phyloP scores from a whole-genome alignment of 2,888 invertebrate species.

The Trypoxylon attenuatum region DNA sequence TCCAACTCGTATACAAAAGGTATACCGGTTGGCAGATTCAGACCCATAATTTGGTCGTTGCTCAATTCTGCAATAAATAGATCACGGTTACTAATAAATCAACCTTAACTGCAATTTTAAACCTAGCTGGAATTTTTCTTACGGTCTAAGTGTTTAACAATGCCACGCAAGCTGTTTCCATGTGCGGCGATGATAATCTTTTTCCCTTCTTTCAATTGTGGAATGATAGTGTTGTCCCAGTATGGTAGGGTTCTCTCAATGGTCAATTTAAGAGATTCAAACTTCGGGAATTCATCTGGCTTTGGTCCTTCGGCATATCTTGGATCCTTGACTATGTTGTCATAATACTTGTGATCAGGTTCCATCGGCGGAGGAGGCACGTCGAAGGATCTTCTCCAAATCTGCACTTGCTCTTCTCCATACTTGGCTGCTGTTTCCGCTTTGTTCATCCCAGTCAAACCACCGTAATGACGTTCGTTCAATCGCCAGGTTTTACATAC shows the following conservation, averaged over 20 bases:
- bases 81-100: no score
- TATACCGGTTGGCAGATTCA: conserved; percentile 81
- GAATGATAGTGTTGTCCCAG: conserved; percentile 89
- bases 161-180: conserved; percentile 89
- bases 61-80: conserved; percentile 75
- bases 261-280: conserved; percentile 88
- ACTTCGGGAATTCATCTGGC: conserved; percentile 85
- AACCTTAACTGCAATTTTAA: background rate
- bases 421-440: conserved; percentile 89
- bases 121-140: no score
- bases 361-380: conserved; percentile 89
- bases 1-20: conserved; percentile 80
- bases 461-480: conserved; percentile 92
- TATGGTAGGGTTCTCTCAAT: conserved; percentile 89
- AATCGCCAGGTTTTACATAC: conserved; percentile 86
- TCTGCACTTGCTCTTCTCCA: conserved; percentile 89
- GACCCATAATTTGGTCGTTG: conserved; percentile 78
- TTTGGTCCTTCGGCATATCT: conserved; percentile 85
- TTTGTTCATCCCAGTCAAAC: conserved; percentile 89
- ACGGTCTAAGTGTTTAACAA: conserved; percentile 91
- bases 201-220: conserved; percentile 88
- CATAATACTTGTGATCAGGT: conserved; percentile 83
- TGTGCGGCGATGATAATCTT: conserved; percentile 89
- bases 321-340: conserved; percentile 84
- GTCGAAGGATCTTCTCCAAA: conserved; percentile 91